Percentiles rank a stretch among this genome's conserved stretches.
phyloP scores from a whole-genome alignment of 2,797 vertebrate species.

The Yasuhikotakia modesta region DNA sequence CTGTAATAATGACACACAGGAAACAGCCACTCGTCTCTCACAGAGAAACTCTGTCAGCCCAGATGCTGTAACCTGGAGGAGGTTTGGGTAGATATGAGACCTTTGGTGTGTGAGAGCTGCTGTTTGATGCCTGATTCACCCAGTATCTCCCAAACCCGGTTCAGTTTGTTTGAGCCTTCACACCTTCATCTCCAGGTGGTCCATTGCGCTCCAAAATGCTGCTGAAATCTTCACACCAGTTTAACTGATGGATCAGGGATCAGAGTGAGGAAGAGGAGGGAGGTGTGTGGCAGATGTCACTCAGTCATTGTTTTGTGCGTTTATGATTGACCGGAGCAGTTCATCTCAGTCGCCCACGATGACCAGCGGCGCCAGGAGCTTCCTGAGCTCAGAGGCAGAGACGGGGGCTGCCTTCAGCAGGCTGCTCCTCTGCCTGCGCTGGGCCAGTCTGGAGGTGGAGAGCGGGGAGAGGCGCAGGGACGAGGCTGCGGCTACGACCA shows the following conservation, averaged over 20 bases:
- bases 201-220: too few relatives aligned
- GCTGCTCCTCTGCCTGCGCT: conserved; percentile 86
- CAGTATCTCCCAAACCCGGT: conserved; percentile 51
- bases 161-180: conserved; percentile 28
- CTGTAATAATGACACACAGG: too few relatives aligned
- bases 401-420: conserved; percentile 80
- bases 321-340: conserved; percentile 46
- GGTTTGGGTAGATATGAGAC: conserved; percentile 57
- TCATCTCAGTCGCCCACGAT: conserved; percentile 90
- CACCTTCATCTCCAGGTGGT: conserved; percentile 60
- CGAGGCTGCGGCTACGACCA: conserved; percentile 85
- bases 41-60: conserved; percentile 79
- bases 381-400: conserved; percentile 80
- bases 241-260: conserved; percentile 71
- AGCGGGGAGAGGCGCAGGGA: conserved; percentile 91
- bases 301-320: conserved; percentile 3
- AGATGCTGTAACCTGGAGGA: conserved; percentile 78
- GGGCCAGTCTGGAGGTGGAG: conserved; percentile 90
- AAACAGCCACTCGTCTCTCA: conserved; percentile 57
- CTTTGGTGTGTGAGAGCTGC: conserved; percentile 83
- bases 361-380: conserved; percentile 86
- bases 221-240: conserved; percentile 66
- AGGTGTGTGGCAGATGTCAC: conserved; percentile 19
- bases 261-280: conserved; percentile 18
- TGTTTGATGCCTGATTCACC: conserved; percentile 58